Conservation (phyloP, 2,888 invertebrate species). For the Drosophila percnosoma region DNA sequence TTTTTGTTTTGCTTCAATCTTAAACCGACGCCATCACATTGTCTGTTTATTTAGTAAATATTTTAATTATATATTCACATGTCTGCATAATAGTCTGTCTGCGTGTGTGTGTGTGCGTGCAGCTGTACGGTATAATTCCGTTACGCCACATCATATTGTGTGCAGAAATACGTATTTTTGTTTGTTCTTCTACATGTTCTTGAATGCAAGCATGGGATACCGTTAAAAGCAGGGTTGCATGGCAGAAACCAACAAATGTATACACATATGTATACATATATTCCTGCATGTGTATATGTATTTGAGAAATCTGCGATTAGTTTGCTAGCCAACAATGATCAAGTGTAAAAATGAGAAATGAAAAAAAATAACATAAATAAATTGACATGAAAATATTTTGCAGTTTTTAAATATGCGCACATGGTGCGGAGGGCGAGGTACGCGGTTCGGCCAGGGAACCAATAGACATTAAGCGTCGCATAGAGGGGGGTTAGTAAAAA, state of each 20-base stretch:
- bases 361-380: constrained; percentile 7
- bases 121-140: constrained; percentile 52
- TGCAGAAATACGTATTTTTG: constrained; percentile 32
- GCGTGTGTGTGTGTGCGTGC: constrained; percentile 11
- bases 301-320: constrained; percentile 9
- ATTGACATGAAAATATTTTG: constrained; percentile 29
- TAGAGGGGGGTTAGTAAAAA: not conserved
- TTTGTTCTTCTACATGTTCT: constrained; percentile 5
- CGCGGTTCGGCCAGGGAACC: not conserved
- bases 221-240: constrained; percentile 36
- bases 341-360: constrained; percentile 11
- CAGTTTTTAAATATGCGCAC: constrained; percentile 41
- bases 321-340: constrained; percentile 15
- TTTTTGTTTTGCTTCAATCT: constrained; percentile 44
- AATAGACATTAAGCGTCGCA: not conserved
- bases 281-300: not conserved
- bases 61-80: constrained; percentile 53
- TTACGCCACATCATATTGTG: constrained; percentile 58
- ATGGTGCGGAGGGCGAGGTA: not conserved
- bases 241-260: constrained; percentile 4
- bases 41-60: constrained; percentile 73
- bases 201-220: constrained; percentile 42
- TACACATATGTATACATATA: not conserved
- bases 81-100: constrained; percentile 7
- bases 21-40: constrained; percentile 50